A percentile compares a stretch with the other conserved stretches of the same genome.
These are phyloP conservation scores for Falco punctatus DNA, from an alignment of 2,113 vertebrate species.

Conservation along the genomic window DNA sequence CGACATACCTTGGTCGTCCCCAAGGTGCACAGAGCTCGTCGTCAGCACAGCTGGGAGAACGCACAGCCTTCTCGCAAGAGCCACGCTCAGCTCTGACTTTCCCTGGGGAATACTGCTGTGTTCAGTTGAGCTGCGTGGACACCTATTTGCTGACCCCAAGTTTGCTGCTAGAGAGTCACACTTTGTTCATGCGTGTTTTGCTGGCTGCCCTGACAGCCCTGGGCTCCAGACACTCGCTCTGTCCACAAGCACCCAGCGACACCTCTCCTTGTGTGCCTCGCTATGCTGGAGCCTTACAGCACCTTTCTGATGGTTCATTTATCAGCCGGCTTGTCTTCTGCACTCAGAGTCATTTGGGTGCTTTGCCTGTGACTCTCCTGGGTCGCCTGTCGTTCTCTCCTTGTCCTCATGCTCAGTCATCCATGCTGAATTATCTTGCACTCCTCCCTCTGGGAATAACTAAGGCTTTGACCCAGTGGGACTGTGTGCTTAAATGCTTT, in stretches of 20 bases:
- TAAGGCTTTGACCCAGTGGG: constrained; percentile 23
- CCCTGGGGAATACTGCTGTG: not conserved
- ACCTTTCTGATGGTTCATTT: not conserved
- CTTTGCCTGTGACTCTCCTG: not conserved
- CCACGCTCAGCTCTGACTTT: not conserved
- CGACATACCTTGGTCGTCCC: fast-evolving
- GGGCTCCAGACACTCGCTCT: not conserved
- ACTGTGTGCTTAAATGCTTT: constrained; percentile 9
- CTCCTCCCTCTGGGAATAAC: constrained; percentile 26
- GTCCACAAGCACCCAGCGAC: fast-evolving
- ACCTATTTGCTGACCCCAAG: fast-evolving
- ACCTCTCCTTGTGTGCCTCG: not conserved
- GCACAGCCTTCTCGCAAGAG: not conserved
- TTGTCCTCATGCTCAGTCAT: constrained; percentile 12
- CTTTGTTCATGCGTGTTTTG: fast-evolving
- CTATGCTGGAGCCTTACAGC: not conserved
- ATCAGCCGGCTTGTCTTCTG: not conserved
- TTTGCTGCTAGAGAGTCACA: not conserved
- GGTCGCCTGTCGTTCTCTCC: not conserved
- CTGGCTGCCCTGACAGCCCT: fast-evolving
- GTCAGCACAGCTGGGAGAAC: not conserved
- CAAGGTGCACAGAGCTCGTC: not conserved
- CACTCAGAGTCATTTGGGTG: not conserved
- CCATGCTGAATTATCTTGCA: constrained; percentile 9
- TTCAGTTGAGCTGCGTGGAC: not conserved